Conservation (phyloP, 2,113 vertebrate genomes). For the Papio anubis region DNA sequence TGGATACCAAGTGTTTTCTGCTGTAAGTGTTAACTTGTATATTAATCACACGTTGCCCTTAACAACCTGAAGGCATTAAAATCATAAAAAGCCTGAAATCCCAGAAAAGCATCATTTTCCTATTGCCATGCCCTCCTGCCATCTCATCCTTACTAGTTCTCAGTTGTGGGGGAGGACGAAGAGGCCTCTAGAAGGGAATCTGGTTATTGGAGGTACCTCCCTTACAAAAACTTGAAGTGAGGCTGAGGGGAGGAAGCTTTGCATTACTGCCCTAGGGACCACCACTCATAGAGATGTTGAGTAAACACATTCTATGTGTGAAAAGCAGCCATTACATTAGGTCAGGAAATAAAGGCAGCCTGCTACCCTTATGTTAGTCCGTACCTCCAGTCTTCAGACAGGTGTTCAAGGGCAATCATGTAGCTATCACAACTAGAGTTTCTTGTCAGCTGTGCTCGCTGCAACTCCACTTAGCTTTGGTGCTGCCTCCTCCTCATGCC, state of each 20-base stretch:
- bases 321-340: not conserved
- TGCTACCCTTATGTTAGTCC: not conserved
- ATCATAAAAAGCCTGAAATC: not conserved
- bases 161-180: not conserved
- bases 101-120: no score
- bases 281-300: not conserved
- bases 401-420: not conserved
- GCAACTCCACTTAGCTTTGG: not conserved
- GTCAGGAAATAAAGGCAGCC: not conserved
- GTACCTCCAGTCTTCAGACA: not conserved
- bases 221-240: not conserved
- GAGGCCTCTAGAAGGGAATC: not conserved
- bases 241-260: not conserved
- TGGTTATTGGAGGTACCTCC: not conserved
- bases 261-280: not conserved
- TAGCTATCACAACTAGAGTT: not conserved
- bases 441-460: not conserved
- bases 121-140: not conserved
- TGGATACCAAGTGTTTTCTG: not conserved
- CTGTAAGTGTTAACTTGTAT: not conserved
- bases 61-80: slow-evolving; percentile 8
- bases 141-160: not conserved
- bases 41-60: not conserved
- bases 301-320: not conserved
- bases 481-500: not conserved